Conservation (phyloP, 2,113 vertebrate genomes). For the Pedionomus torquatus region DNA sequence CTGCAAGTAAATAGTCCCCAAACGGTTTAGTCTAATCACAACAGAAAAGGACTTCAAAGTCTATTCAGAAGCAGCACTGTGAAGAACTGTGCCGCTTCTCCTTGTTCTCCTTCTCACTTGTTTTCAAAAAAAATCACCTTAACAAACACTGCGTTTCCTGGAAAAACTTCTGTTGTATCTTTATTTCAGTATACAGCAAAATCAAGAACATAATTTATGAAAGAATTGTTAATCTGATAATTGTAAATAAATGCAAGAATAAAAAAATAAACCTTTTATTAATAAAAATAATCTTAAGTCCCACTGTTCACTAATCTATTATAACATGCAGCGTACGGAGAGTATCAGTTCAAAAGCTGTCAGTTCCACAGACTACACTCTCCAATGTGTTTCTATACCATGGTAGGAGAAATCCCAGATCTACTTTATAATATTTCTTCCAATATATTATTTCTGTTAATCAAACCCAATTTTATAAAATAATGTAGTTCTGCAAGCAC, state of each 20-base stretch:
- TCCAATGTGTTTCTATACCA: not conserved
- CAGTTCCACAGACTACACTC: not conserved
- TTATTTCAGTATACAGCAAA: not conserved
- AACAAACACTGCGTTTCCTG: not conserved
- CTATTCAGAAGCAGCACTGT: not conserved
- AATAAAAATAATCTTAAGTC: not conserved
- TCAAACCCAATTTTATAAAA: not conserved
- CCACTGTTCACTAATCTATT: not conserved
- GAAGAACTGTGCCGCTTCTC: not conserved
- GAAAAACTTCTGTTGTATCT: not conserved
- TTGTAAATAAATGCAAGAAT: not conserved
- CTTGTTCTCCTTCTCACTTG: not conserved
- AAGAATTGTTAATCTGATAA: not conserved
- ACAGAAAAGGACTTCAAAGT: not conserved
- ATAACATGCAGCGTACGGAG: not conserved
- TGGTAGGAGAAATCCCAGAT: not conserved
- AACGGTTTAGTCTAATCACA: not conserved
- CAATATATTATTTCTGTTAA: not conserved
- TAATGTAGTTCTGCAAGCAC: not conserved
- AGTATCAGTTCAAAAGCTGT: not conserved
- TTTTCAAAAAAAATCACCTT: not conserved
- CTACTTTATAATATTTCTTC: not conserved
- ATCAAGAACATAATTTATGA: not conserved
- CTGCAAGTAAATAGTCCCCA: not conserved
- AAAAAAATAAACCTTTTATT: not conserved